phyloP scores from a whole-genome alignment of 2,797 vertebrate genomes.

The Falco columbarius region DNA sequence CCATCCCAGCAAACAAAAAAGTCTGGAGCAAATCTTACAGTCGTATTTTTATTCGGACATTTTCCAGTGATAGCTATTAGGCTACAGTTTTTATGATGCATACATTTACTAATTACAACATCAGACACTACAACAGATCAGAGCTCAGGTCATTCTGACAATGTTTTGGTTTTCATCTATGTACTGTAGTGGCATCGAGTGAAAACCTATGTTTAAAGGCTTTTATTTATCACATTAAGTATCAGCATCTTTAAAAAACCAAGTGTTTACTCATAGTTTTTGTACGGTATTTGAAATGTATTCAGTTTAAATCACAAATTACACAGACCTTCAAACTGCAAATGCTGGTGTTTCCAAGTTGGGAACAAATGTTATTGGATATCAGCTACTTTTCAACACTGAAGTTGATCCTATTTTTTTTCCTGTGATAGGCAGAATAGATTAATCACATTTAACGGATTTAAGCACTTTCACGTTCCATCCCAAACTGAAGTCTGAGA shows the following conservation, averaged over 20 bases:
- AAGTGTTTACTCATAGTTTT: slow-evolving; percentile 13
- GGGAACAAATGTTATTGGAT: slow-evolving; percentile 15
- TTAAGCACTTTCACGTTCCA: slow-evolving; percentile 18
- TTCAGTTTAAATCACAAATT: slow-evolving; percentile 56
- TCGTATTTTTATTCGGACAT: slow-evolving; percentile 80
- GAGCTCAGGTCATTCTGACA: slow-evolving; percentile 71
- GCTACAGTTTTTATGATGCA: slow-evolving; percentile 87
- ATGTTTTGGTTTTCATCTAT: slow-evolving; percentile 72
- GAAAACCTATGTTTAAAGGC: slow-evolving; percentile 69
- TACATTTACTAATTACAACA: slow-evolving; percentile 90
- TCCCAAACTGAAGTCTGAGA: slow-evolving; percentile 14
- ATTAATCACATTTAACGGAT: slow-evolving; percentile 16
- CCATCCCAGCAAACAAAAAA: background rate
- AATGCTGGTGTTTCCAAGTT: slow-evolving; percentile 64
- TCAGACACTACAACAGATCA: slow-evolving; percentile 85
- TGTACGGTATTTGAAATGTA: slow-evolving; percentile 7
- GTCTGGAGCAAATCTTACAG: background rate
- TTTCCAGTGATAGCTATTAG: slow-evolving; percentile 78
- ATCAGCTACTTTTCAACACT: slow-evolving; percentile 3
- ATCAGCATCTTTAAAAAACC: slow-evolving; percentile 49
- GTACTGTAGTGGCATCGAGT: slow-evolving; percentile 59
- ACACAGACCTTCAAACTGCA: slow-evolving; percentile 53
- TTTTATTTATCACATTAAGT: slow-evolving; percentile 58
- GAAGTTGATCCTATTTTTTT: background rate
- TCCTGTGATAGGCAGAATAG: background rate